Evolutionary conservation across 2,113 vertebrate genomes (phyloP), one percentile per base, ranked within the genome.

Genomic region (Rhabdomys dilectus): DNA sequence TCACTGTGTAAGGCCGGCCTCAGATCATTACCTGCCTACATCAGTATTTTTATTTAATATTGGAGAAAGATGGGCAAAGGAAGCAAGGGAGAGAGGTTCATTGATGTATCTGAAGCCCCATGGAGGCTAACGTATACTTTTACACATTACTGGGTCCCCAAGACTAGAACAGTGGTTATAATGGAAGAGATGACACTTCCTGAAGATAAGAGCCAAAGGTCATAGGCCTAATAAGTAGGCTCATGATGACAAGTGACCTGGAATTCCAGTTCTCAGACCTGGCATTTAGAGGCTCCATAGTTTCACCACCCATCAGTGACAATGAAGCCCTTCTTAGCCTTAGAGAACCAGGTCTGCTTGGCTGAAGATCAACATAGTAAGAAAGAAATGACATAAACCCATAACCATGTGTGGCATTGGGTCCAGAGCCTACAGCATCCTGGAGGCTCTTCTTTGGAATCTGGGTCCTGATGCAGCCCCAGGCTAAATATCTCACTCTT

Each of bases 301-400:
- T 89, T 77, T 64, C 91, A 78, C 56, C 56, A 81, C 17, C 60
- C 11, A 76, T 86, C 62, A 34, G 19, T 11, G n/a, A 36, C 19
- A 58, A 45, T 15, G 9, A 72, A 94, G 21, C 62, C 31, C 81
- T 75, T 56, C 81, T 39, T 48, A 86, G 48, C 73, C 68, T 91
- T 84, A 58, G 80, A 94, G 29, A 97, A 85, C 21, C 80, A 80
- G 6, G 3, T 93, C 66, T 88, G 34, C 76, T 76, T 39, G 45
- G n/a, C 72, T 12, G 53, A 92, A 96, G 45, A 70, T 88, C 84
- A 97, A 76, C 60, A 48, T 58, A 76, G 2, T 93, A 96, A 89
- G 29, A 82, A 60, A 84, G 93, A 42, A 77, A 96, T 56, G 42
- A 80, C 45, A 90, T 29, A 91, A 96, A 93, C 45, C 60, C 58